Conservation (phyloP, 2,888 invertebrate genomes). For the Pristionchus maxplancki region DNA sequence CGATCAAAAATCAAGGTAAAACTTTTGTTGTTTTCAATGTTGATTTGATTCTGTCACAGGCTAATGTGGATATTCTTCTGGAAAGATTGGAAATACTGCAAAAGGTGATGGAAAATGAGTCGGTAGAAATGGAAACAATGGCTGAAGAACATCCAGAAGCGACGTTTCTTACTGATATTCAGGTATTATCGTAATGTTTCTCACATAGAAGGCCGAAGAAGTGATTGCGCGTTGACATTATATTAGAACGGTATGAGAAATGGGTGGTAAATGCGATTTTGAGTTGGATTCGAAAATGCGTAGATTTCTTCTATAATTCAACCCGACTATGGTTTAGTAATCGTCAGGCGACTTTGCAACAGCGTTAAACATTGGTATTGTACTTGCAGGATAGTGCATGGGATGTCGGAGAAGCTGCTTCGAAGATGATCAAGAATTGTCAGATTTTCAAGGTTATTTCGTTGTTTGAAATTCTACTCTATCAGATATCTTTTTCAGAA, state of each 20-base stretch:
- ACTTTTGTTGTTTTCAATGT: background rate
- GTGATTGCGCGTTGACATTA: too few species aligned
- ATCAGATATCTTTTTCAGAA: background rate
- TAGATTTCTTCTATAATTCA: too few species aligned
- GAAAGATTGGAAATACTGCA: background rate
- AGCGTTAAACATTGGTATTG: background rate
- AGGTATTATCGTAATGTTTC: background rate
- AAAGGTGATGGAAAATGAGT: background rate
- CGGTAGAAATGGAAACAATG: background rate
- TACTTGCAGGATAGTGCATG: background rate
- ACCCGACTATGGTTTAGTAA: too few species aligned
- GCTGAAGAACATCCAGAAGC: slow-evolving; percentile 17
- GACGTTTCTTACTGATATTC: background rate
- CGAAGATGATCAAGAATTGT: background rate
- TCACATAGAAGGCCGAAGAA: too few species aligned
- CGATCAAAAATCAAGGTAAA: background rate
- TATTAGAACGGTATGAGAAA: too few species aligned
- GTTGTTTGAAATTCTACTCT: background rate
- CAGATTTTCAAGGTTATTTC: background rate
- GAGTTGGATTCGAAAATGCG: too few species aligned
- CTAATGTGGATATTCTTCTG: background rate
- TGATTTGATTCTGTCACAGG: background rate
- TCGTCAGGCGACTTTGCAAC: too few species aligned
- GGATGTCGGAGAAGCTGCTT: background rate
- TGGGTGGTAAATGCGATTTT: too few species aligned